A percentile compares a stretch with the other conserved stretches of the same genome.
Conservation (phyloP, 1,140 invertebrate species). For the Drosophila bipectinata region DNA sequence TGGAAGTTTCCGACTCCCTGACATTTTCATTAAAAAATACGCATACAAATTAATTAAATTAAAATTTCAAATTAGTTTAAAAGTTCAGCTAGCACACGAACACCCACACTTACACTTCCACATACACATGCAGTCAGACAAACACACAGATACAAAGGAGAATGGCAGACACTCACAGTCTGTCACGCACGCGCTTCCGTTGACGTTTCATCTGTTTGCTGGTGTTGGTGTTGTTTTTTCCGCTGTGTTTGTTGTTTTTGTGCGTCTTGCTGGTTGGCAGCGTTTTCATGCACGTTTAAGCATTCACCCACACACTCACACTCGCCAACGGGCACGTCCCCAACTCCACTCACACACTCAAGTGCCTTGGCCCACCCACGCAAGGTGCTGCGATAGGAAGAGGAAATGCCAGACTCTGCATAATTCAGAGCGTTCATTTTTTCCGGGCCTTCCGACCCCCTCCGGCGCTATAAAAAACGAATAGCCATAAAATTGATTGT, state of each 20-base stretch:
- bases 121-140: background rate
- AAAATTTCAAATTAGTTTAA: conserved; percentile 77
- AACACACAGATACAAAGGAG: background rate
- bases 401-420: conserved; percentile 51
- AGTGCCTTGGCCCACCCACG: background rate
- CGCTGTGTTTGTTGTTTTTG: background rate
- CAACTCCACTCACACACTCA: conserved; percentile 14
- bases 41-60: conserved; percentile 76
- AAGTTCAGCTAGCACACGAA: conserved; percentile 45
- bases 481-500: conserved; percentile 78
- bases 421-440: conserved; percentile 60
- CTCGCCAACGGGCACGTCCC: background rate
- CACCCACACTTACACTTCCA: conserved; percentile 3
- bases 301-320: conserved; percentile 40
- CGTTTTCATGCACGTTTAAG: conserved; percentile 71
- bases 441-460: background rate
- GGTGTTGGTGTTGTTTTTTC: conserved; percentile 25
- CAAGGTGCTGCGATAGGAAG: conserved; percentile 2
- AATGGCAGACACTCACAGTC: conserved; percentile 25
- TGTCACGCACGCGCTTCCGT: conserved; percentile 60
- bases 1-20: conserved; percentile 10
- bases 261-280: conserved; percentile 18
- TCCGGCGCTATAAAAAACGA: conserved; percentile 55
- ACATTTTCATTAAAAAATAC: conserved; percentile 51
- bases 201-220: conserved; percentile 20